Percentiles rank a stretch among this genome's conserved stretches.
These are phyloP conservation scores for Crotalus viridis DNA, from an alignment of 2,113 vertebrate genomes.

Conservation along the genomic window DNA sequence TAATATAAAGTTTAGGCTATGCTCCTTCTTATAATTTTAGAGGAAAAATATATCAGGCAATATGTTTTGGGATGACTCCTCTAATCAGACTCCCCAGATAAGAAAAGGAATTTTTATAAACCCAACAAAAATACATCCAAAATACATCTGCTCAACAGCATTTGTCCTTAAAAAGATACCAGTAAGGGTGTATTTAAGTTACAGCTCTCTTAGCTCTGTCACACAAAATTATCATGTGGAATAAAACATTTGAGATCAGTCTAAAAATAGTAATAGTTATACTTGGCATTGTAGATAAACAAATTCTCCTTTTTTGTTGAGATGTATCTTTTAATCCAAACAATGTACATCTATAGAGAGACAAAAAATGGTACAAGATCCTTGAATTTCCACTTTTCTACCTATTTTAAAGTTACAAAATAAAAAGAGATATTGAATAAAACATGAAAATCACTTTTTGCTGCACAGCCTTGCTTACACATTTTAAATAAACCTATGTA, in stretches of 20 bases:
- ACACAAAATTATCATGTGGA: neutral
- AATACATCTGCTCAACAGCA: neutral
- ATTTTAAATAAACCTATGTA: neutral
- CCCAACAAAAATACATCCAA: neutral
- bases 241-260: neutral
- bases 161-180: neutral
- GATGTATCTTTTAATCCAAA: neutral
- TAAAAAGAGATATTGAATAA: neutral
- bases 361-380: neutral
- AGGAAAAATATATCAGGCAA: neutral
- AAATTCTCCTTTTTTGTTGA: neutral
- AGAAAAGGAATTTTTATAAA: neutral
- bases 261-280: neutral
- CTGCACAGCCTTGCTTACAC: neutral
- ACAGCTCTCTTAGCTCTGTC: neutral
- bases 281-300: neutral
- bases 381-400: neutral
- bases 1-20: neutral
- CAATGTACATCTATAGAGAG: neutral
- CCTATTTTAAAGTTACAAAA: neutral
- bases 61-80: neutral
- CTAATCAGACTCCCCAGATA: neutral
- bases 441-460: neutral
- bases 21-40: neutral
- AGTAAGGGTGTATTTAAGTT: neutral